Evolutionary conservation across 2,797 vertebrate genomes (phyloP).

Genomic region (Lateolabrax maculatus): DNA sequence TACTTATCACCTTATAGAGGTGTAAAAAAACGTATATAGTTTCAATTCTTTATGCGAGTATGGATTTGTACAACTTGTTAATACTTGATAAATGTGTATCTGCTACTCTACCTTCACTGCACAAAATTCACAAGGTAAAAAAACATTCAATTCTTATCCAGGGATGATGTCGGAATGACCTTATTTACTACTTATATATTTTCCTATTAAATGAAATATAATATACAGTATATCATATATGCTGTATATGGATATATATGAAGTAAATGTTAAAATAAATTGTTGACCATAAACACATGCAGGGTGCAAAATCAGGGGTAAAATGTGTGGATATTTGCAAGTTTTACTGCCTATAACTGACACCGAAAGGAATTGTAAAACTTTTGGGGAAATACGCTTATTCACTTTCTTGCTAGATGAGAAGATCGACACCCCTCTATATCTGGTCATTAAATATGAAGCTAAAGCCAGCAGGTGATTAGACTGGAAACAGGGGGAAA

Average conservation of each 20-base stretch:
- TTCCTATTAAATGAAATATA: too few relatives aligned
- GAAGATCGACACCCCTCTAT: neutral
- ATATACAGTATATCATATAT: too few relatives aligned
- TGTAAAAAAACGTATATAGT: neutral
- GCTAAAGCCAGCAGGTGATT: neutral
- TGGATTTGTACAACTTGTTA: neutral
- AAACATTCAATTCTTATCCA: neutral
- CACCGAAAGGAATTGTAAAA: neutral
- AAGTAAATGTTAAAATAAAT: slow-evolving; percentile 1
- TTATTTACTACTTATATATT: neutral
- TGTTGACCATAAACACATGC: neutral
- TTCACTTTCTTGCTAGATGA: neutral
- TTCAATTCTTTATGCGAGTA: neutral
- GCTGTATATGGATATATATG: too few relatives aligned
- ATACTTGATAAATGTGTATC: neutral
- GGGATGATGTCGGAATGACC: neutral
- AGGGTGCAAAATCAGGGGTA: neutral
- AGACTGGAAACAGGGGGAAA: neutral
- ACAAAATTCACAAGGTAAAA: neutral
- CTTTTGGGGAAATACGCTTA: neutral
- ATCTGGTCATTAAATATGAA: neutral
- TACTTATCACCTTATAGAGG: slow-evolving; percentile 15
- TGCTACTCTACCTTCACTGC: neutral
- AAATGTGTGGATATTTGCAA: neutral
- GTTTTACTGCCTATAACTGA: neutral